These are phyloP conservation scores for Illadopsis cleaveri DNA, from an alignment of 2,113 vertebrate species.

Conservation along the genomic window DNA sequence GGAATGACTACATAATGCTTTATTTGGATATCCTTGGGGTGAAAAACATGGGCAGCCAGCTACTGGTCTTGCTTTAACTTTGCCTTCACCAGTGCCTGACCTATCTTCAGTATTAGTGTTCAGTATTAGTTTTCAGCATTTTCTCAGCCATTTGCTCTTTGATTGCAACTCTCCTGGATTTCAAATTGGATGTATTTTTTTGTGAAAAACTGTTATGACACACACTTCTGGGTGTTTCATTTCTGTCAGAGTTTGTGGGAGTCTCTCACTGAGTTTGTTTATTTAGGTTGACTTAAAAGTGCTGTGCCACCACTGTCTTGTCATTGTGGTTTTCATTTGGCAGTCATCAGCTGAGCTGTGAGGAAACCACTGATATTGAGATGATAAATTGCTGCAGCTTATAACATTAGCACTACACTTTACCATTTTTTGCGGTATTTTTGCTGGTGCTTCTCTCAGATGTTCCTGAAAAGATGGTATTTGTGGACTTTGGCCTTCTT, in stretches of 20 bases:
- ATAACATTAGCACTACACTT: not conserved
- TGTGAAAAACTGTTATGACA: not conserved
- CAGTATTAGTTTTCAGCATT: not conserved
- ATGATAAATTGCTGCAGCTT: not conserved
- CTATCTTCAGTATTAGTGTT: not conserved
- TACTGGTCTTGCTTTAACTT: not conserved
- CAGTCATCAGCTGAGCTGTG: not conserved
- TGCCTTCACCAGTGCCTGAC: not conserved
- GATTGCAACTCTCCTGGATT: not conserved
- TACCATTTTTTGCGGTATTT: not conserved
- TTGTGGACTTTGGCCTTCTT: not conserved
- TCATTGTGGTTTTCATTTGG: not conserved
- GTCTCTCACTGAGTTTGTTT: not conserved
- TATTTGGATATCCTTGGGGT: not conserved
- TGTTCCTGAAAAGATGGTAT: not conserved
- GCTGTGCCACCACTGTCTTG: not conserved
- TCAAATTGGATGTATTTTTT: not conserved
- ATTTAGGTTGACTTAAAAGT: not conserved
- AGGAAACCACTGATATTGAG: not conserved
- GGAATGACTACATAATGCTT: not conserved
- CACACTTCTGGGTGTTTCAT: not conserved
- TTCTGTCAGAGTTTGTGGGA: not conserved
- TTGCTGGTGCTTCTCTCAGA: not conserved
- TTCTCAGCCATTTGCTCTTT: not conserved
- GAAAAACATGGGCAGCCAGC: not conserved